Percentiles rank a stretch among this genome's conserved stretches.
Conservation (phyloP, 1,140 invertebrate genomes). For the Bombus difficillimus region DNA sequence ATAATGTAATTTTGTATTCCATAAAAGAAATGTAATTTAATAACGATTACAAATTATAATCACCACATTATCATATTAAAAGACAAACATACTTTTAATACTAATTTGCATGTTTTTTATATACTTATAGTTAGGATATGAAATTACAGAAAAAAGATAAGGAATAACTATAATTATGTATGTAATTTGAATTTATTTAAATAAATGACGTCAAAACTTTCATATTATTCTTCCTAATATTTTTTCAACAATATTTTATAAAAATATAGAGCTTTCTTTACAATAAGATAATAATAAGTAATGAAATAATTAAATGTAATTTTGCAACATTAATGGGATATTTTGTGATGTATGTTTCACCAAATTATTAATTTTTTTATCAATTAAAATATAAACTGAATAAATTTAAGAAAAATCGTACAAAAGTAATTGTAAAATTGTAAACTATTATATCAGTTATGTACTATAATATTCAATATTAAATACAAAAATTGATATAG, state of each 20-base stretch:
- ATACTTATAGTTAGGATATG: background rate
- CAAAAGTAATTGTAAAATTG: too few relatives aligned
- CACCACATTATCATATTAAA: too few relatives aligned
- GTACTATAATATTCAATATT: too few relatives aligned
- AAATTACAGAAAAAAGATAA: background rate
- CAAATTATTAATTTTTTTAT: background rate
- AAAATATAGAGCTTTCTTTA: background rate
- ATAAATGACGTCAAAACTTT: background rate
- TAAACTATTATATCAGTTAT: background rate
- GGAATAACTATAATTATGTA: background rate
- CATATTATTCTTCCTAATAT: background rate
- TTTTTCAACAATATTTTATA: background rate
- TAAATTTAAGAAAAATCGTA: too few relatives aligned
- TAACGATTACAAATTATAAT: too few relatives aligned
- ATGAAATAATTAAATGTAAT: background rate
- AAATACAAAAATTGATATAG: background rate
- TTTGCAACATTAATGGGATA: background rate
- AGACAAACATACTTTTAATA: too few relatives aligned
- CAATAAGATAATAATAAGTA: background rate
- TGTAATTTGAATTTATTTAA: background rate
- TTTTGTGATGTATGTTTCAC: background rate
- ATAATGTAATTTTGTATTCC: background rate
- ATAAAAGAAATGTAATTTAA: too few relatives aligned
- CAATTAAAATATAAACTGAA: too few relatives aligned
- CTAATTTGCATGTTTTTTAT: background rate